A percentile compares a stretch with the other conserved stretches of the same genome.
These are phyloP conservation scores for Falco biarmicus DNA, from an alignment of 2,797 vertebrate genomes.

Conservation along the genomic window DNA sequence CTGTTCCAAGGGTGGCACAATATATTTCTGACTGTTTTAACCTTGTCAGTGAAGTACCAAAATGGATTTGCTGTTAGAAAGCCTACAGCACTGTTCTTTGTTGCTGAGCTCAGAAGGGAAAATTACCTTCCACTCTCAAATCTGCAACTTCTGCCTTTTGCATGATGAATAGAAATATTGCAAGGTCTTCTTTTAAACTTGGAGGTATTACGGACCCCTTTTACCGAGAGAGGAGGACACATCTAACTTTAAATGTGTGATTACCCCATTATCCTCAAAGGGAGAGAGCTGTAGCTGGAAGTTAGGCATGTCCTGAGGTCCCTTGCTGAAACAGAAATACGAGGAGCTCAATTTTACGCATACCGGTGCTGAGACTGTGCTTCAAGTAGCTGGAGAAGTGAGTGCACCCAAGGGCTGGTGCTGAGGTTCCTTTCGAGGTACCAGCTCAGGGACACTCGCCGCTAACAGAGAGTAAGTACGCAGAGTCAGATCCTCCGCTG, in stretches of 20 bases:
- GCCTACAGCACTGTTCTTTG: not conserved
- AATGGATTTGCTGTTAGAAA: not conserved
- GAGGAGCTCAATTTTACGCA: not conserved
- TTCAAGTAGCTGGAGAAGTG: not conserved
- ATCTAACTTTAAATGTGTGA: not conserved
- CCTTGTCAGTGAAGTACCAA: constrained; percentile 14
- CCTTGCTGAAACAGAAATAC: not conserved
- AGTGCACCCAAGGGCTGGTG: not conserved
- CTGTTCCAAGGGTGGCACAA: not conserved
- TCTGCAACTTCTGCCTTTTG: constrained; percentile 32
- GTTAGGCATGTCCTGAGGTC: not conserved
- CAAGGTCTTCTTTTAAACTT: not conserved
- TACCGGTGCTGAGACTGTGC: not conserved
- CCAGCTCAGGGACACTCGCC: accelerated
- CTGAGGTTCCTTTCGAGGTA: not conserved
- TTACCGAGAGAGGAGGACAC: not conserved
- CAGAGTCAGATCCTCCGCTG: not conserved
- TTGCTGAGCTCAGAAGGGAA: not conserved
- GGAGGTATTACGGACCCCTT: not conserved
- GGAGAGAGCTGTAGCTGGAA: not conserved
- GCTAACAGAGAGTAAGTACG: not conserved
- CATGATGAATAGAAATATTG: not conserved
- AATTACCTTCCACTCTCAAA: constrained; percentile 30
- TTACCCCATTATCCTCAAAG: constrained; percentile 19
- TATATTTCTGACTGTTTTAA: constrained; percentile 21